Base-by-base conservation (phyloP, 1,140 invertebrate genomes). In the Drosophila ananassae region DNA sequence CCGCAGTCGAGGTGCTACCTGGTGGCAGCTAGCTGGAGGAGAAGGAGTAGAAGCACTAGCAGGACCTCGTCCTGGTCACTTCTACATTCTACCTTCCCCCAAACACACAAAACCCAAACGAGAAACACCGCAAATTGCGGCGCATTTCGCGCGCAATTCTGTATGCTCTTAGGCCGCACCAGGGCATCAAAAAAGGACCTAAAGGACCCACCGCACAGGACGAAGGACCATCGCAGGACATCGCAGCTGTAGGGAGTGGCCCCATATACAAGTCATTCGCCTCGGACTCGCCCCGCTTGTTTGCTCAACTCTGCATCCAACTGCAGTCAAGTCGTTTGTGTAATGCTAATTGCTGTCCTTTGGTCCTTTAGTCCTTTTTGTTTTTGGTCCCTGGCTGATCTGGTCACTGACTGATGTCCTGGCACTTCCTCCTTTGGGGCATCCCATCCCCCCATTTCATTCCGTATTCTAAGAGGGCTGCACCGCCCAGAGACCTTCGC, bases 261-360 rank as follows among this genome's bases (percentile, higher is more conserved):
- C 80, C 77, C 81, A 87, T 87, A 87, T 71, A 87, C 69, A 87
- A 85, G 82, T 85, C 81, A 85, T 85, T 85, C 81, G 74, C 82
- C 81, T 71, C 60, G 46, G 17, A 17, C 17, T 22, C 58, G 50
- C 63, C 17, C 10, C 58, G 50, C 63, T 72, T 79, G 75, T 72
- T 83, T 84, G 81, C 71, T 69, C 72, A 22, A 21, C 44, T 13
- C 41, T 37, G 34, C 34, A 13, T 24, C 44, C 50, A 77, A 79
- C 79, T 85, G 82, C 82, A 85, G 83, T 85, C 81, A 78, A 80
- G 81, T 60, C 61, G 61, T 64, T 67, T 74, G 58, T 87, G 51
- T 78, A 82, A 87, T 81, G 82, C 82, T 87, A 87, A 87, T 87
- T 87, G 83, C 83, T 54, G 41, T 21, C 10, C 30, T 32, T 25